Conservation (phyloP, 2,113 vertebrate genomes). For the Himantopus leucocephalus region DNA sequence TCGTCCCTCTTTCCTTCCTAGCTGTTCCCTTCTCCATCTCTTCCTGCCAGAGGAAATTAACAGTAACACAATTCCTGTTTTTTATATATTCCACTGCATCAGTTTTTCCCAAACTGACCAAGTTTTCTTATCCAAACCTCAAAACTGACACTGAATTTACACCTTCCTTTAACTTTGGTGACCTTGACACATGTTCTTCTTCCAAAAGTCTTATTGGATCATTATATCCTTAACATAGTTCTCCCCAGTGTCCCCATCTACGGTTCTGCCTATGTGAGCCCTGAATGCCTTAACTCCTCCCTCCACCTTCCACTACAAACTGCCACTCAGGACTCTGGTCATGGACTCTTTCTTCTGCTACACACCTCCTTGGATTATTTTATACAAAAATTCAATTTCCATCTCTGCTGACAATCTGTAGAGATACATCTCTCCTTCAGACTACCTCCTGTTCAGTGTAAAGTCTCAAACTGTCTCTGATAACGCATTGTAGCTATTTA, state of each 20-base stretch:
- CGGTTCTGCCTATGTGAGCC: neutral
- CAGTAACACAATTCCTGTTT: neutral
- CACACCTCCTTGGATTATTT: neutral
- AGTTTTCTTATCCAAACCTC: neutral
- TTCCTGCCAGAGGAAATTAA: constrained; percentile 16
- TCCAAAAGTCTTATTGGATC: neutral
- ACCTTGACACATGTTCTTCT: neutral
- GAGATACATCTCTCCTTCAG: neutral
- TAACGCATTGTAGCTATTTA: neutral
- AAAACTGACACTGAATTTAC: neutral
- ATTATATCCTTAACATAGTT: accelerated
- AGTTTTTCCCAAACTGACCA: neutral
- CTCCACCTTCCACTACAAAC: neutral
- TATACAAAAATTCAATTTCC: neutral
- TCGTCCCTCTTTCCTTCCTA: neutral
- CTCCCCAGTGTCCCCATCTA: neutral
- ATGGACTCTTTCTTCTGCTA: neutral
- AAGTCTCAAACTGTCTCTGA: neutral
- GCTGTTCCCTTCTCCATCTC: neutral
- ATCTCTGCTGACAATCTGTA: neutral
- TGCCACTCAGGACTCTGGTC: neutral
- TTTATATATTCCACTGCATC: neutral
- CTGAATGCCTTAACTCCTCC: neutral
- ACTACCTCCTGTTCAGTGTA: neutral
- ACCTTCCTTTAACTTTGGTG: neutral